phyloP scores from a whole-genome alignment of 2,797 vertebrate species.

The Scomberomorus guttatus region DNA sequence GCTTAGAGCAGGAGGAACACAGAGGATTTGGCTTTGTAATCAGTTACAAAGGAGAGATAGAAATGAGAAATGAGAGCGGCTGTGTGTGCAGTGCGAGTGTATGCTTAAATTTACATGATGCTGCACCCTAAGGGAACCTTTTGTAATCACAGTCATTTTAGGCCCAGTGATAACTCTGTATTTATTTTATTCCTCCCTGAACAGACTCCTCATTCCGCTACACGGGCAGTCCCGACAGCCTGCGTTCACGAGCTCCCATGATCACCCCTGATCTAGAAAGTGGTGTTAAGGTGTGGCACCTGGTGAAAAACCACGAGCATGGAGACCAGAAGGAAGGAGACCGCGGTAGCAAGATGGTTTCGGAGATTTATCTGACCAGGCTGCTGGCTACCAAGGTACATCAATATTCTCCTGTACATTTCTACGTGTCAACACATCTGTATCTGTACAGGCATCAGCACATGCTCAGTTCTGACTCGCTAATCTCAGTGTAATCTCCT shows the following conservation, averaged over 20 bases:
- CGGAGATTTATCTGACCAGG: slow-evolving; percentile 98
- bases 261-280: slow-evolving; percentile 98
- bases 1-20: slow-evolving; percentile 31
- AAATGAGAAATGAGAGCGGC: slow-evolving; percentile 37
- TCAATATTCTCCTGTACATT: not conserved
- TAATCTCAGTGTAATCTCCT: not conserved
- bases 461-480: not conserved
- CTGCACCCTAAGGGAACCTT: slow-evolving; percentile 18
- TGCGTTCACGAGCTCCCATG: slow-evolving; percentile 97
- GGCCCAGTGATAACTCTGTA: slow-evolving; percentile 16
- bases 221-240: slow-evolving; percentile 97
- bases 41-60: slow-evolving; percentile 46
- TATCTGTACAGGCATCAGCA: not conserved
- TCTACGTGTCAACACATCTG: not conserved
- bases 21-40: slow-evolving; percentile 52
- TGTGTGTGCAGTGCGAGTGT: not conserved
- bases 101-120: slow-evolving; percentile 2
- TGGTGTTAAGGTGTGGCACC: slow-evolving; percentile 97
- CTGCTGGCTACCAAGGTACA: slow-evolving; percentile 93
- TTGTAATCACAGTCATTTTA: slow-evolving; percentile 34
- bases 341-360: slow-evolving; percentile 99
- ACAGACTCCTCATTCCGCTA: slow-evolving; percentile 97
- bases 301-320: slow-evolving; percentile 99
- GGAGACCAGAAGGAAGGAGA: slow-evolving; percentile 99
- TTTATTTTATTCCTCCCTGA: not conserved